Evolutionary conservation across 2,113 vertebrate genomes (phyloP).

Genomic region (Chaetodon auriga): DNA sequence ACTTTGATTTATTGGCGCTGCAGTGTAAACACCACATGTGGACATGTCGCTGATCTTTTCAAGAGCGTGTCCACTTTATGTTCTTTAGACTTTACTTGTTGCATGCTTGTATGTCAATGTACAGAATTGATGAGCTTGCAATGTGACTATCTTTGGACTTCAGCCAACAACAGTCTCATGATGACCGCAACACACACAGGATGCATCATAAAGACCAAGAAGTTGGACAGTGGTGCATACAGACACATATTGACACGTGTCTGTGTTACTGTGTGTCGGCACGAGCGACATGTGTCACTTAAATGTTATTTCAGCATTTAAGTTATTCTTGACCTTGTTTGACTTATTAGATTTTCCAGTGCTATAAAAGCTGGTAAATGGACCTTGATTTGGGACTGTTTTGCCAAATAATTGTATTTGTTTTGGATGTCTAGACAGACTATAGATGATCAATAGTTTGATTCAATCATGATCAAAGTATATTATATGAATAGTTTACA

Average conservation of each 20-base stretch:
- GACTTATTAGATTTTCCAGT: no score
- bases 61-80: conserved; percentile 6
- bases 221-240: not conserved
- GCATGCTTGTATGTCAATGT: not conserved
- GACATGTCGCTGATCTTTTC: conserved; percentile 22
- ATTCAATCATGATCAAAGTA: not conserved
- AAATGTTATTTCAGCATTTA: not conserved
- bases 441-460: not conserved
- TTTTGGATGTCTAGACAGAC: not conserved
- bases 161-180: not conserved
- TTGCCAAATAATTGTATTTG: not conserved
- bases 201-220: not conserved
- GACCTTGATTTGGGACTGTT: not conserved
- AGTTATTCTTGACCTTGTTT: not conserved
- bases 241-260: not conserved
- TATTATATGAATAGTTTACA: not conserved
- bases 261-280: no score
- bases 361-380: not conserved
- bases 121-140: not conserved
- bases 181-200: not conserved
- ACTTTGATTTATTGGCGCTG: conserved; percentile 64
- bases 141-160: not conserved
- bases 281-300: no score
- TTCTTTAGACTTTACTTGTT: not conserved
- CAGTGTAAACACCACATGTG: conserved; percentile 49